phyloP scores from a whole-genome alignment of 2,113 vertebrate genomes.

The Anoplopoma fimbria region DNA sequence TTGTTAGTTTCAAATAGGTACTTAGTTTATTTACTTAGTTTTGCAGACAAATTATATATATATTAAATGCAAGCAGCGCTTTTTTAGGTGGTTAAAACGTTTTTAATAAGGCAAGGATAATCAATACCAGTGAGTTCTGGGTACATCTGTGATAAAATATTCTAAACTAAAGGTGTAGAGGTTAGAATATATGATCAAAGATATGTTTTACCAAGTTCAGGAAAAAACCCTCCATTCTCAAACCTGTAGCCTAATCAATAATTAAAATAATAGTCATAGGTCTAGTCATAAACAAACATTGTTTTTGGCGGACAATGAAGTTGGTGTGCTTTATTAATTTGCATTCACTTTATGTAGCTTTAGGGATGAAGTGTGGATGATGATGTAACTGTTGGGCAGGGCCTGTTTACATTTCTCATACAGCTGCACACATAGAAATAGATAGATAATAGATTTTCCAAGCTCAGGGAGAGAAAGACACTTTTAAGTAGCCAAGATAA shows the following conservation, averaged over 20 bases:
- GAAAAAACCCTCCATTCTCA: background rate
- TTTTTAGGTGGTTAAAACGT: background rate
- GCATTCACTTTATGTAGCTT: background rate
- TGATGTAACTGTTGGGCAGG: background rate
- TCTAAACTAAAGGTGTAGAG: background rate
- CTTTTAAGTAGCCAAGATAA: conserved; percentile 24
- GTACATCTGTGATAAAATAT: background rate
- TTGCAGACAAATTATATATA: too few relatives aligned
- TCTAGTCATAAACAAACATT: background rate
- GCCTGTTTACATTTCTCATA: conserved; percentile 39
- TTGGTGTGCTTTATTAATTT: background rate
- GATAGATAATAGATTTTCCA: too few relatives aligned
- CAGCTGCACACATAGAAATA: conserved; percentile 42
- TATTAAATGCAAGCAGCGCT: too few relatives aligned
- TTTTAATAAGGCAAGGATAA: background rate
- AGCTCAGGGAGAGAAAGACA: background rate
- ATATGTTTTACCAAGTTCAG: background rate
- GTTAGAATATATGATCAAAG: background rate
- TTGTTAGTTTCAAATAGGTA: background rate
- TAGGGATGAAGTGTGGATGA: background rate
- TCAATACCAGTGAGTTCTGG: background rate
- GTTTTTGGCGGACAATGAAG: background rate
- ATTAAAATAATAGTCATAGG: background rate
- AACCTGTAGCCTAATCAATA: background rate
- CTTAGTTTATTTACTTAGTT: background rate